Base-by-base conservation (phyloP, 2,797 vertebrate species). In the Benthosema pterotum region DNA sequence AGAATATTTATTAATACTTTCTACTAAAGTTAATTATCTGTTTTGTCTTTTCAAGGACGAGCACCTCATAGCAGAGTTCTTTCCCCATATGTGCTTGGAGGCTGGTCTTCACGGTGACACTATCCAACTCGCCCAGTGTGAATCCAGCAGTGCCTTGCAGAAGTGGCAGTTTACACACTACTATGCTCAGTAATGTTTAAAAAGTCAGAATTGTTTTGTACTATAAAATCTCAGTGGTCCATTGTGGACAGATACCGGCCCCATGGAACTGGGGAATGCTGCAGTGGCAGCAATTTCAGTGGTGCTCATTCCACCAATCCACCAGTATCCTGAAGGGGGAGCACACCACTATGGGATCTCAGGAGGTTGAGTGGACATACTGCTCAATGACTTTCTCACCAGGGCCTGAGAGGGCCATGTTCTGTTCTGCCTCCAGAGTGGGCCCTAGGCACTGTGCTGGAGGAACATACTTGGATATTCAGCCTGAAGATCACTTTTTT, bases 161-260 rank as follows among this genome's bases (percentile, higher is more conserved):
- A 95, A 96, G 88, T 99, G 98, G 98, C 92, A 93, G 68, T 97
- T 99, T 73, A 95, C 95, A 65, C 89, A 88, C 22, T 96, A 97
- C 88, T 85, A 92, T 2, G 43, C 83, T 0, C 59, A 62, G 43
- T 67, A 54, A 77, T 3, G 52, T 5, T 15, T 15, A 19, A 64
- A 14, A 11, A 6, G 42, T 72, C 32, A 1, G 32, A 15, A 2
- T 47, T 53, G 60, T 63, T 5, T 4, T 51, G 43, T 57, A 70
- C 57, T 38, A 42, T 11, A 65, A 57, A 46, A 42, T 28, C 32
- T 28, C 19, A 28, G 52, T 54, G 62, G 57, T 55, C 32, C 32
- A 17, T 46, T 19, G 1, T 52, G 52, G 11, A 15, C n/a, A 55
- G 49, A 19, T 6, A 5, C 53, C 74, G 59, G 47, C 58, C 57